Base-by-base conservation (phyloP, 2,888 invertebrate genomes). In the Xestia xanthographa region DNA sequence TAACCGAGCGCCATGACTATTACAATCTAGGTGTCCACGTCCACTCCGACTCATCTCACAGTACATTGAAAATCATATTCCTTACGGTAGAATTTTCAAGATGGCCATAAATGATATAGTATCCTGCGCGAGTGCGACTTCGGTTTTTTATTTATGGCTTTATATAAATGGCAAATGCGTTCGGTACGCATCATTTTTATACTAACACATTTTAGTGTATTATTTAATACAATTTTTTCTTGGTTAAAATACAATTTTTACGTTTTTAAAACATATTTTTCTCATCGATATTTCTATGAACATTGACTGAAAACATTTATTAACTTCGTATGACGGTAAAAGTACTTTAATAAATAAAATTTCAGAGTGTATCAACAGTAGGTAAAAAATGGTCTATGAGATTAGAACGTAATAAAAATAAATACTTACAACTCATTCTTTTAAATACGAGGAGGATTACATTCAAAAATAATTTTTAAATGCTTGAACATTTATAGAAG, bases 211-310 rank as follows among this genome's bases (percentile, higher is more conserved):
- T 69, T 41, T n/a, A 56, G 0, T 34, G 29, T 69, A 48, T 41
- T 77, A 58, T 63, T 41, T 41, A 41, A 63, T 26, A 22, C 45
- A 62, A 38, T 34, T 50, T 50, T 50, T 41, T 58, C 8, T n/a
- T 48, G 45, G 6, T 79, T n/a, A n/a, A n/a, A n/a, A n/a, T n/a
- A n/a, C n/a, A n/a, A 45, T 65, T 67, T 58, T 26, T n/a, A n/a
- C n/a, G n/a, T n/a, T n/a, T n/a, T n/a, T n/a, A n/a, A n/a, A n/a
- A n/a, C n/a, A 43, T 12, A 29, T 58, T 45, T 65, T 70, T 66
- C 26, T 78, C 71, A 72, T 65, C n/a, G 5, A 83, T 79, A 65
- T 56, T 70, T 70, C 14, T 67, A 77, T 29, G 58, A 58, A 76
- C n/a, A 69, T 48, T 77, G 53, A 81, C 53, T 75, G 22, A 56